Evolutionary conservation across 2,888 invertebrate species (phyloP), one percentile per base, ranked within the genome.

Genomic region (Aplocera efformata): DNA sequence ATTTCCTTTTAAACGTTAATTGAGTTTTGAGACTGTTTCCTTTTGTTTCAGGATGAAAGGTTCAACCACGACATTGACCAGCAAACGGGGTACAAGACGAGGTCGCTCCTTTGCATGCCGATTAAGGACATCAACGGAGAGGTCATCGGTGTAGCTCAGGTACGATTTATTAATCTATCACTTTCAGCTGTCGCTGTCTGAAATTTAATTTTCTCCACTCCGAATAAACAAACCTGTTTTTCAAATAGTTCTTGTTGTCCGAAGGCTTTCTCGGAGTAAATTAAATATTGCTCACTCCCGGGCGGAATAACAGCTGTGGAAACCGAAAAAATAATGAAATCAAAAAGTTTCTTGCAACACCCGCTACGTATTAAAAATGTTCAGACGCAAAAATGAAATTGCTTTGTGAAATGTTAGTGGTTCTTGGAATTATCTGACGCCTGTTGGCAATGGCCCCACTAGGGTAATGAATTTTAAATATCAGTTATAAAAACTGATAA

Each of bases 81-180:
- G 57, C 91, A 94, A 80, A 98, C 98, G 10, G 98, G 98, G 30
- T 98, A 97, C 88, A 93, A 94, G 76, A 98, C 98, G 37, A 92
- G 94, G 80, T 96, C 96, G 38, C 91, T 98, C 56, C 91, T 98
- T 47, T 98, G 98, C 79, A 97, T 97, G 97, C 97, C 98, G 37
- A 98, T 98, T 75, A 95, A 96, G 83, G 98, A 98, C 83, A 94
- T 94, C 73, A 94, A 94, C 65, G 97, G 96, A 23, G 97, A 98
- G 79, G 96, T 98, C 60, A 94, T 98, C 60, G 99, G 98, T 10
- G 98, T 99, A 41, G 98, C 98, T 37, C 98, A 98, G 92, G 94
- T 96, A 79, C 54, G 49, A 43, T 40, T 42, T 36, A 36, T 34
- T 7, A 23, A 34, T 38, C 26, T 10, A 20, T 11, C 1, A n/a